A percentile compares a stretch with the other conserved stretches of the same genome.
phyloP scores from a whole-genome alignment of 2,113 vertebrate genomes.

The Hippocampus abdominalis region DNA sequence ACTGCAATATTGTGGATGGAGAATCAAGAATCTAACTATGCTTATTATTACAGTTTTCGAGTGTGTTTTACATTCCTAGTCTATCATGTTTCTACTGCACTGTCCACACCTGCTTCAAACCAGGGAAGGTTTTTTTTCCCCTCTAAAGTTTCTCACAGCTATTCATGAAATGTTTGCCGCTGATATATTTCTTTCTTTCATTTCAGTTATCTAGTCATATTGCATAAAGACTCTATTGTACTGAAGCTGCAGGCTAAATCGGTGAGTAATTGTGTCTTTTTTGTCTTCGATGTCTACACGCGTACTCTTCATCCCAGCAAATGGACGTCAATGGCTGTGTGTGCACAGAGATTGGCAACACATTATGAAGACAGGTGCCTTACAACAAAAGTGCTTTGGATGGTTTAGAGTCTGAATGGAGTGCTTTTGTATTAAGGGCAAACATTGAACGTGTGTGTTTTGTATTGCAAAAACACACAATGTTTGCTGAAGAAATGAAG shows the following conservation, averaged over 20 bases:
- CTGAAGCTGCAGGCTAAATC: background rate
- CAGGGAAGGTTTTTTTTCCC: background rate
- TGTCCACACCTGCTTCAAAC: background rate
- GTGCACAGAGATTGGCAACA: background rate
- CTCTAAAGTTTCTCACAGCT: background rate
- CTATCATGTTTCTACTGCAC: background rate
- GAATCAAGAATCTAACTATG: too few species aligned
- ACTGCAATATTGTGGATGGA: too few species aligned
- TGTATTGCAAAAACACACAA: slow-evolving; percentile 13
- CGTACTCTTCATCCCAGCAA: background rate
- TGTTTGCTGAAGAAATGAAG: slow-evolving; percentile 40
- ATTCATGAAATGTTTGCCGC: background rate
- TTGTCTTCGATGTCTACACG: background rate
- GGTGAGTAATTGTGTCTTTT: background rate
- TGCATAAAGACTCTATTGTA: background rate
- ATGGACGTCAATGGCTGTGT: background rate
- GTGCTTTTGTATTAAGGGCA: slow-evolving; percentile 30
- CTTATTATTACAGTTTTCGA: background rate
- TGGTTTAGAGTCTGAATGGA: slow-evolving; percentile 23
- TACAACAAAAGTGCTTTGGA: slow-evolving; percentile 36
- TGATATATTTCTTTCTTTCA: background rate
- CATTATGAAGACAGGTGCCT: slow-evolving; percentile 6
- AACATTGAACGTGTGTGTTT: slow-evolving; percentile 10
- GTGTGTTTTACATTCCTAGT: background rate
- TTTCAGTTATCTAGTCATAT: background rate